Evolutionary conservation across 2,888 invertebrate species (phyloP), one percentile per base, ranked within the genome.

Genomic region (Plebejus anna): DNA sequence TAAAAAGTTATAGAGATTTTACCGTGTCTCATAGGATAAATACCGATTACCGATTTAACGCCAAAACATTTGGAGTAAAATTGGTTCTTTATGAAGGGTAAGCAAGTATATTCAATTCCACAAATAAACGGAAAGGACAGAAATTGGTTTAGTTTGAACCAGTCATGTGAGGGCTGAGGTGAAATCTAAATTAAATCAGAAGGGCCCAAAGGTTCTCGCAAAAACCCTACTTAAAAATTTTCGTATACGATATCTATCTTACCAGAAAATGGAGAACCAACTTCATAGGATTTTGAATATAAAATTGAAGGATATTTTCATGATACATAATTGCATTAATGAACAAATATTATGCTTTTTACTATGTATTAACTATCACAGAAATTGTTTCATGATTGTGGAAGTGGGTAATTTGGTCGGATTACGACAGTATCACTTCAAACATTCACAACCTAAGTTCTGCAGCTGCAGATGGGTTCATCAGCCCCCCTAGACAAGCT

Each of bases 141-240:
- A 36, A 66, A 66, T 32, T 66, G 13, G 16, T 16, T 66, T 36
- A 66, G 66, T 66, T 66, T 1, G 32, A 66, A 32, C 66, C 66
- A 66, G 16, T 36, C 66, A 66, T 16, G 66, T 66, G 13, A 11
- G 28, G 59, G 22, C 22, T 28, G 28, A 28, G 66, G 32, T 36
- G 66, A 66, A 66, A 66, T 66, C 66, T 66, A 66, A 66, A 66
- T 66, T 5, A 66, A 66, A 66, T 66, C 66, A 66, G 28, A 28
- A 66, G 61, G 61, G 28, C 28, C 66, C 32, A 5, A 5, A 66
- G 32, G 66, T 13, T 66, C 36, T 36, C 66, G 66, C 13, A 66
- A 36, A 66, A 36, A 66, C 66, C 66, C 32, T 13, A 32, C 66
- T 32, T 66, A 32, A 13, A 66, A 32, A 5, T 66, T 61, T 47